These are phyloP conservation scores for Bergia puertoricense DNA, from an alignment of 92 coral and sea anemone genomes.

Conservation along the genomic window DNA sequence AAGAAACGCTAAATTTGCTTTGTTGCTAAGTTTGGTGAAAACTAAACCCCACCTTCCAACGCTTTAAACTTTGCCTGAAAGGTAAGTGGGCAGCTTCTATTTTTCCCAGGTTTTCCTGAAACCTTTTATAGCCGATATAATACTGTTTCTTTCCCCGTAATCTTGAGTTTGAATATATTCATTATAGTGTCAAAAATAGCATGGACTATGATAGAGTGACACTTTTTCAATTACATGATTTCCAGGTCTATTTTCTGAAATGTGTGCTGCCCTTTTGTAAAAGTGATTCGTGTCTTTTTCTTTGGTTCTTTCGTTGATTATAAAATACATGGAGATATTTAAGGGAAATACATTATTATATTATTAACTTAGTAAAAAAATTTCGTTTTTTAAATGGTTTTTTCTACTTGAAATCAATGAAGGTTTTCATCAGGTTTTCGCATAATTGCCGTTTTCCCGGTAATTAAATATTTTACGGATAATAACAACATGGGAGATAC, in stretches of 20 bases:
- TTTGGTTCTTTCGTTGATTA: neutral
- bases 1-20: slow-evolving; percentile 20
- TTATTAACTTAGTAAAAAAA: neutral
- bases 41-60: neutral
- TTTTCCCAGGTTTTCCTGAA: neutral
- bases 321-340: neutral
- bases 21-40: slow-evolving; percentile 17
- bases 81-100: slow-evolving; percentile 17
- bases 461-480: neutral
- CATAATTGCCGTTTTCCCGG: neutral
- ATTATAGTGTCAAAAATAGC: slow-evolving; percentile 18
- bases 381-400: neutral
- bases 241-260: neutral
- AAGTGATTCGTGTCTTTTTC: neutral
- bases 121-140: neutral
- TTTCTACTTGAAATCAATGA: neutral
- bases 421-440: neutral
- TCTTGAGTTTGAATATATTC: neutral
- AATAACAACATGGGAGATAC: neutral
- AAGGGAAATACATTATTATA: neutral
- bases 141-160: neutral
- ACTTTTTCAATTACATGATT: neutral
- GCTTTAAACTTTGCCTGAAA: neutral
- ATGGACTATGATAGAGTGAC: neutral
- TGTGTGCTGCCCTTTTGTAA: neutral